Conservation (phyloP, 2,113 vertebrate genomes). For the Eublepharis macularius region DNA sequence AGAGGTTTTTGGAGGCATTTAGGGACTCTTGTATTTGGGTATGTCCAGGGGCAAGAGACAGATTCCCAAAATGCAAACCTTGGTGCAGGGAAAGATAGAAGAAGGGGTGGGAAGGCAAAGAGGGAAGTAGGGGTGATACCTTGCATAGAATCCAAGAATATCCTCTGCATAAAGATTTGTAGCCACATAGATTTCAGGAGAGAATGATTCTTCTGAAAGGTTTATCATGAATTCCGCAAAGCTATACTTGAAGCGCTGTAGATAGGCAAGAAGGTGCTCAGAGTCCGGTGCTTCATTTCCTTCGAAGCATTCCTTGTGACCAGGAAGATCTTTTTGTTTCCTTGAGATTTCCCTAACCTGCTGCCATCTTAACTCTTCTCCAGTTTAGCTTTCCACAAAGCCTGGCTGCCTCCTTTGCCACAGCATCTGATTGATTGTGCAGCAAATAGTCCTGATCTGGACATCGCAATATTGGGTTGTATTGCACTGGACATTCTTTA, state of each 20-base stretch:
- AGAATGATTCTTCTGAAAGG: not conserved
- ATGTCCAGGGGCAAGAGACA: not conserved
- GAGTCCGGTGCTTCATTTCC: not conserved
- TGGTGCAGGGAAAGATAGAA: not conserved
- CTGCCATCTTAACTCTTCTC: not conserved
- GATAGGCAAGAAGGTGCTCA: not conserved
- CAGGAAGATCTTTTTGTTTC: not conserved
- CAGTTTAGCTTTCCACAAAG: not conserved
- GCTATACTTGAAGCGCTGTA: not conserved
- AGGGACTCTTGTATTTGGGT: not conserved
- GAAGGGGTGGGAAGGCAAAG: too few relatives aligned
- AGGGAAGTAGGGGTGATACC: not conserved
- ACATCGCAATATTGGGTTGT: not conserved
- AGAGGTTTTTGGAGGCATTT: not conserved
- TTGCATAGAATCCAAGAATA: not conserved
- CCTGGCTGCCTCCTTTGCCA: not conserved
- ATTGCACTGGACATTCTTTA: not conserved
- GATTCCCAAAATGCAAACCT: not conserved
- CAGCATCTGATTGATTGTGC: not conserved
- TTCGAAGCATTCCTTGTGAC: constrained; percentile 9
- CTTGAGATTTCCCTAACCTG: not conserved
- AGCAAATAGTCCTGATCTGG: not conserved
- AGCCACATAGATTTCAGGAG: not conserved
- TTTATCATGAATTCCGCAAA: not conserved
- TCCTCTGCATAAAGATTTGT: not conserved